Evolutionary conservation across 2,797 vertebrate species (phyloP).

Genomic region (Zonotrichia albicollis): DNA sequence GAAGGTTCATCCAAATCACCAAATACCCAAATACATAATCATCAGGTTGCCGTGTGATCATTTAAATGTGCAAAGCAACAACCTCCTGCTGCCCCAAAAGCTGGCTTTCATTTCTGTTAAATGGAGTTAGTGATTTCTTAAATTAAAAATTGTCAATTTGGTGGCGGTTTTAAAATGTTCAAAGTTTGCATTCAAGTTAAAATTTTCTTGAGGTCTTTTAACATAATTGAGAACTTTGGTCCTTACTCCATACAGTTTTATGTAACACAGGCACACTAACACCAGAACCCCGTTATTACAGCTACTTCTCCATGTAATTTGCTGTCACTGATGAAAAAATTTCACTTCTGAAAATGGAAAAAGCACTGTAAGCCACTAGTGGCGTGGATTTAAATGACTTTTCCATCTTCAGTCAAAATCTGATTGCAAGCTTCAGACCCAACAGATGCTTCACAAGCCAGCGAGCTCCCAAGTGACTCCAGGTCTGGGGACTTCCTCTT

Average conservation of each 20-base stretch:
- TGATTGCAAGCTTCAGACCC: neutral
- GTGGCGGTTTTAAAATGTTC: neutral
- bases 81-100: neutral
- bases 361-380: neutral
- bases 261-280: neutral
- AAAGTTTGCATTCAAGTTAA: neutral
- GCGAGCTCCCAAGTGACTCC: neutral
- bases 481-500: neutral
- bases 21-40: neutral
- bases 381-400: neutral
- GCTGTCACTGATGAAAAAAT: neutral
- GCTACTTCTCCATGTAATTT: neutral
- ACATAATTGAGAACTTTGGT: neutral
- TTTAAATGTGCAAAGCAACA: neutral
- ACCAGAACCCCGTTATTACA: neutral
- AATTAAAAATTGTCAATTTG: neutral
- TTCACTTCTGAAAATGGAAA: neutral
- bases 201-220: neutral
- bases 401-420: neutral
- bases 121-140: neutral
- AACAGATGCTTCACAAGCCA: neutral
- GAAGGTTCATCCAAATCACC: neutral
- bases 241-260: neutral
- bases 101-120: neutral
- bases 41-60: neutral